A percentile compares a stretch with the other conserved stretches of the same genome.
These are phyloP conservation scores for Rhynchopsitta pachyrhyncha DNA, from an alignment of 2,113 vertebrate species.

Conservation along the genomic window DNA sequence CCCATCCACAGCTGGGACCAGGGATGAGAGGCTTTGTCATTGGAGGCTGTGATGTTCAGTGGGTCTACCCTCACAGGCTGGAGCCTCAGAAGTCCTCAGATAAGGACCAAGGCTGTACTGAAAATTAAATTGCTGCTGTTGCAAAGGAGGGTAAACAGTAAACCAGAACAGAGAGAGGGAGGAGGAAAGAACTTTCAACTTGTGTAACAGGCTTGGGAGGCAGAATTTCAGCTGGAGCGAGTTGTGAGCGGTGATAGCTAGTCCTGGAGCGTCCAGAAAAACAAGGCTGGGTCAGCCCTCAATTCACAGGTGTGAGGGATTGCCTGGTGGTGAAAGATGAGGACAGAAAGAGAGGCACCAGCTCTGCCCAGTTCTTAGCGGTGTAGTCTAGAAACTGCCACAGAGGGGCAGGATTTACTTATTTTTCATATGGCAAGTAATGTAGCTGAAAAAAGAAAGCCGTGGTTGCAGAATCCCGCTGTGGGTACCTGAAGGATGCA, in stretches of 20 bases:
- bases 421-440: neutral
- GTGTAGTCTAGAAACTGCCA: neutral
- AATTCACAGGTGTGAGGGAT: neutral
- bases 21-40: neutral
- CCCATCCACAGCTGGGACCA: neutral
- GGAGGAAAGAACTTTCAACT: neutral
- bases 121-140: neutral
- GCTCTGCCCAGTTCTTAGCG: neutral
- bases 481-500: neutral
- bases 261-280: slow-evolving; percentile 3
- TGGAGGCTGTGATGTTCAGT: neutral
- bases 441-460: neutral
- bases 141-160: neutral
- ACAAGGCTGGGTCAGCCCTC: neutral
- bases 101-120: neutral
- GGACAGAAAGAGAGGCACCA: neutral
- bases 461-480: neutral
- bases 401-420: slow-evolving; percentile 43
- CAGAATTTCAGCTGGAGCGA: neutral
- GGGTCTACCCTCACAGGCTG: neutral
- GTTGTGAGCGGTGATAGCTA: neutral
- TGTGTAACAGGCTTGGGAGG: neutral
- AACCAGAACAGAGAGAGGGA: neutral
- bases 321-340: neutral
- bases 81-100: neutral